Conservation (phyloP, 1,140 invertebrate genomes). For the Nasonia giraulti region DNA sequence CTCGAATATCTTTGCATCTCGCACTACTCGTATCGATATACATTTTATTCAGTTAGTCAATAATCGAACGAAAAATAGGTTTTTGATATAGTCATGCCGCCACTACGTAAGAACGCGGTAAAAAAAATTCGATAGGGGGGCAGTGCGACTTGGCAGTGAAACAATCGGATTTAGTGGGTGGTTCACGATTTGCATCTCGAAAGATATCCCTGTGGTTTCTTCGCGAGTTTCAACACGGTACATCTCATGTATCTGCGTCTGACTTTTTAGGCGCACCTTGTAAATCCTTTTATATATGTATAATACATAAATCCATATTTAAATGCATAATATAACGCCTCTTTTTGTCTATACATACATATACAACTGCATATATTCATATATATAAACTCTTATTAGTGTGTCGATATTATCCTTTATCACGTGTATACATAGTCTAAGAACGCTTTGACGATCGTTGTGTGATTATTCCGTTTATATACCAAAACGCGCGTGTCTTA, state of each 20-base stretch:
- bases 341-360: constrained; percentile 53
- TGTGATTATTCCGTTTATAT: constrained; percentile 17
- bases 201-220: constrained; percentile 50
- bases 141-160: constrained; percentile 40
- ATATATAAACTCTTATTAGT: constrained; percentile 42
- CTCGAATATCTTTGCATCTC: constrained; percentile 47
- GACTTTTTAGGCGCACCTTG: constrained; percentile 47
- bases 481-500: not conserved
- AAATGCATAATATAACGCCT: constrained; percentile 64
- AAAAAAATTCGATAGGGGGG: not conserved
- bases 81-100: not conserved
- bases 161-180: constrained; percentile 46
- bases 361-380: constrained; percentile 56
- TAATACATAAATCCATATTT: constrained; percentile 63
- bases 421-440: constrained; percentile 45
- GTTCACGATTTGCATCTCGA: constrained; percentile 46
- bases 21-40: not conserved
- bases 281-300: constrained; percentile 49
- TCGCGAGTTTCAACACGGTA: constrained; percentile 32
- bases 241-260: constrained; percentile 42
- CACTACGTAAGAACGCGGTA: not conserved
- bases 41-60: not conserved
- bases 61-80: constrained; percentile 29
- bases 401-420: constrained; percentile 47
- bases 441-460: constrained; percentile 45